Evolutionary conservation across 2,888 invertebrate species (phyloP).

Genomic region (Sesamia inferens): DNA sequence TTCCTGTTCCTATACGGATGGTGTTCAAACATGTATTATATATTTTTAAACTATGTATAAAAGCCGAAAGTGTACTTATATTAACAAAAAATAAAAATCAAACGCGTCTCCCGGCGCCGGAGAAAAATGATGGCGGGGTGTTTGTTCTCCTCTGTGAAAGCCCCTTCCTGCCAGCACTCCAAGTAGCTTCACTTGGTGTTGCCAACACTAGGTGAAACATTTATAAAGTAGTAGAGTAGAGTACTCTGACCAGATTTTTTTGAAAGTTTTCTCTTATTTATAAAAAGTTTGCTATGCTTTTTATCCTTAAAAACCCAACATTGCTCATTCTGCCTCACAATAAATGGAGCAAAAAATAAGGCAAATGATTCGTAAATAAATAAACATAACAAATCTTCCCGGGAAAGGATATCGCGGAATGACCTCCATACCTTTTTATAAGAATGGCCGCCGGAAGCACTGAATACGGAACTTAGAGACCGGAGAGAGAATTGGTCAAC

Average conservation of each 20-base stretch:
- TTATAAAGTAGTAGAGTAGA: too few relatives aligned
- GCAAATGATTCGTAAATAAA: conserved; percentile 48
- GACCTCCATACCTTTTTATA: conserved; percentile 54
- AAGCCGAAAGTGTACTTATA: too few relatives aligned
- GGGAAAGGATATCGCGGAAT: conserved; percentile 43
- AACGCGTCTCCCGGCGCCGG: too few relatives aligned
- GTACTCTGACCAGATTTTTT: background rate
- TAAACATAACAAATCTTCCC: conserved; percentile 49
- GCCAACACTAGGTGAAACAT: too few relatives aligned
- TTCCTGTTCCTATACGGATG: too few relatives aligned
- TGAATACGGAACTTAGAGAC: conserved; percentile 27
- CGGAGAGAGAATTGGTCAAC: conserved; percentile 42
- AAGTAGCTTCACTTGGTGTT: too few relatives aligned
- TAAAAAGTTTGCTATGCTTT: background rate
- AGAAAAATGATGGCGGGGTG: too few relatives aligned
- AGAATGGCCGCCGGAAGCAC: conserved; percentile 44
- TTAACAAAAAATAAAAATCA: too few relatives aligned
- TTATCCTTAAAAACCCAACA: background rate
- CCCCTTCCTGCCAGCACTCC: too few relatives aligned
- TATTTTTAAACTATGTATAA: too few relatives aligned
- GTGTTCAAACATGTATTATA: too few relatives aligned
- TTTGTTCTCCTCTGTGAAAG: too few relatives aligned
- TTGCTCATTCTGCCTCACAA: conserved; percentile 13
- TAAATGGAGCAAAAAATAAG: conserved; percentile 39
- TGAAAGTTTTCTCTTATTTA: background rate